Conservation (phyloP, 2,113 vertebrate species). For the Hypanus sabinus region DNA sequence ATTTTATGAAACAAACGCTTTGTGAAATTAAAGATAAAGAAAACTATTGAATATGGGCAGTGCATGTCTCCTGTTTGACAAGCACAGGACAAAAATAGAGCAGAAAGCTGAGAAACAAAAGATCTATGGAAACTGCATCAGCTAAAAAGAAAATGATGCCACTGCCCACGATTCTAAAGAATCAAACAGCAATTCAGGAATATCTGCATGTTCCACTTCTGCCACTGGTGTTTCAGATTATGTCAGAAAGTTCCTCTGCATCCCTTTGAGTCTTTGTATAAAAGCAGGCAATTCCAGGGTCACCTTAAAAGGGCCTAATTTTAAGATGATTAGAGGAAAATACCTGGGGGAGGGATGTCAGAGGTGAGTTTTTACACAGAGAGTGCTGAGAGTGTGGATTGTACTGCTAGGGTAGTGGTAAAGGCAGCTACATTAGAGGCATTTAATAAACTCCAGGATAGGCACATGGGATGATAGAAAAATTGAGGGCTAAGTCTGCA, state of each 20-base stretch:
- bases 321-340: no score
- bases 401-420: no score
- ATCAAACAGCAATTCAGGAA: neutral
- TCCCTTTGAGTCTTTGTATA: neutral
- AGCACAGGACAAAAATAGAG: neutral
- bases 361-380: no score
- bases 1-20: neutral
- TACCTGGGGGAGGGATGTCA: no score
- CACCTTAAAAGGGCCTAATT: no score
- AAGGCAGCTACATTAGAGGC: no score
- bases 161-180: neutral
- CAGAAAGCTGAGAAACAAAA: neutral
- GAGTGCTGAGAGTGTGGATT: no score
- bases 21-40: neutral
- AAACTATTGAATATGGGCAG: neutral
- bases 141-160: neutral
- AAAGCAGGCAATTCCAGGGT: neutral
- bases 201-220: neutral
- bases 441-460: no score
- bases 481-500: no score
- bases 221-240: neutral
- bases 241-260: neutral
- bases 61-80: neutral
- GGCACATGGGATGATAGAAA: no score
- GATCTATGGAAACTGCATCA: neutral